These are phyloP conservation scores for Dimorphilus gyrociliatus DNA, from an alignment of 2,888 invertebrate genomes.

Conservation along the genomic window DNA sequence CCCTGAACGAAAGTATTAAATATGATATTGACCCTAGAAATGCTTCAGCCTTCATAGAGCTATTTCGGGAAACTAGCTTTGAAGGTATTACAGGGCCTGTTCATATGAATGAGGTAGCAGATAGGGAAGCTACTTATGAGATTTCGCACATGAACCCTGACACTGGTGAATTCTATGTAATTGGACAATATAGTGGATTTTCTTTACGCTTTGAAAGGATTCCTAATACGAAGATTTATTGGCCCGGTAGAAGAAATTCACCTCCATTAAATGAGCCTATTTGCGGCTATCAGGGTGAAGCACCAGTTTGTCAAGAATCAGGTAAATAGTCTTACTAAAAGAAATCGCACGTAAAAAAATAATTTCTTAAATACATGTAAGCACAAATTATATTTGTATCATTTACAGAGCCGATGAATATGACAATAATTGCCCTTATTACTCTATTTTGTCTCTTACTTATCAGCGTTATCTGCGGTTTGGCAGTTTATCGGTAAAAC, in stretches of 20 bases:
- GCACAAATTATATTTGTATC: no score
- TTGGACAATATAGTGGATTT: conserved; percentile 2
- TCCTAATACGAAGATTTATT: conserved; percentile 13
- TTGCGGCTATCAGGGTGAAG: conserved; percentile 18
- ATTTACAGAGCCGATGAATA: conserved; percentile 8
- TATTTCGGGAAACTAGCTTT: no score
- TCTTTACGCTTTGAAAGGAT: conserved; percentile 4
- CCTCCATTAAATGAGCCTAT: conserved; percentile 18
- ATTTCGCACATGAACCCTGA: conserved; percentile 17
- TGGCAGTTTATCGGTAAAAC: no score
- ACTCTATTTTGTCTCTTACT: conserved; percentile 6
- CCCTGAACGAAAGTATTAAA: conserved; percentile 20
- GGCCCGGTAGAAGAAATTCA: conserved; percentile 13
- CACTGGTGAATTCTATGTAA: conserved; percentile 16
- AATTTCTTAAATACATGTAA: conserved; percentile 3
- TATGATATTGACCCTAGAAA: no score
- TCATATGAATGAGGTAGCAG: conserved; percentile 19
- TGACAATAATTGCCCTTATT: conserved; percentile 7
- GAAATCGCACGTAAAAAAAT: background rate
- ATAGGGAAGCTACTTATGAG: conserved; percentile 18
- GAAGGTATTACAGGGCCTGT: conserved; percentile 19
- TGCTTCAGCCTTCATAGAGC: no score
- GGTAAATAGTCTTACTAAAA: conserved; percentile 7
- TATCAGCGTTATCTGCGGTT: background rate
- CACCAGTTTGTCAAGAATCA: conserved; percentile 10